Evolutionary conservation across 2,888 invertebrate species (phyloP).

Genomic region (Ectemnius continuus): DNA sequence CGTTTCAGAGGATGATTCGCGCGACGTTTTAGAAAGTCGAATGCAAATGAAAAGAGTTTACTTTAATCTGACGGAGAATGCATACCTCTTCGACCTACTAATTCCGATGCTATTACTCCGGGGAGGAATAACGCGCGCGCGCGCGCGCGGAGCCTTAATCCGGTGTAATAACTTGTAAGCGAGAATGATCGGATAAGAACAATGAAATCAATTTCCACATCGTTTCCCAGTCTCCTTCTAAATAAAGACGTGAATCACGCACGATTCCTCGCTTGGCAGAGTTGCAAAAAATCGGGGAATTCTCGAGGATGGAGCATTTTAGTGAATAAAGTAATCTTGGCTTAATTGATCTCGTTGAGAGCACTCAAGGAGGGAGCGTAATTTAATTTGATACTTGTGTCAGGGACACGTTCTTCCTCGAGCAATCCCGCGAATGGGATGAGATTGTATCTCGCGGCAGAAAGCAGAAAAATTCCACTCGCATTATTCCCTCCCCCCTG

Average conservation of each 20-base stretch:
- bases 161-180: not conserved
- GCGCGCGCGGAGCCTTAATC: not conserved
- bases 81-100: not conserved
- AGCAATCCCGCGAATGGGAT: not conserved
- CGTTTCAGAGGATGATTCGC: not conserved
- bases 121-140: not conserved
- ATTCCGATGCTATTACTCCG: not conserved
- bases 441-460: not conserved
- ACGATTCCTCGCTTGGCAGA: not conserved
- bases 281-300: constrained; percentile 25
- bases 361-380: constrained; percentile 31
- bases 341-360: constrained; percentile 38
- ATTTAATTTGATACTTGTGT: constrained; percentile 28
- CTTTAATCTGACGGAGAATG: not conserved
- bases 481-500: no score
- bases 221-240: not conserved
- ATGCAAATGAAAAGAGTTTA: constrained; percentile 9
- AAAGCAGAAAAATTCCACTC: no score
- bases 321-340: constrained; percentile 30
- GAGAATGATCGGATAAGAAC: not conserved
- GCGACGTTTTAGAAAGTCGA: not conserved
- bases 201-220: not conserved
- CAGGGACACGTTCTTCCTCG: constrained; percentile 19
- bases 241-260: no score
- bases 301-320: constrained; percentile 12